A percentile compares a stretch with the other conserved stretches of the same genome.
phyloP scores from a whole-genome alignment of 2,113 vertebrate species.

The Brachypodius melanocephalos region DNA sequence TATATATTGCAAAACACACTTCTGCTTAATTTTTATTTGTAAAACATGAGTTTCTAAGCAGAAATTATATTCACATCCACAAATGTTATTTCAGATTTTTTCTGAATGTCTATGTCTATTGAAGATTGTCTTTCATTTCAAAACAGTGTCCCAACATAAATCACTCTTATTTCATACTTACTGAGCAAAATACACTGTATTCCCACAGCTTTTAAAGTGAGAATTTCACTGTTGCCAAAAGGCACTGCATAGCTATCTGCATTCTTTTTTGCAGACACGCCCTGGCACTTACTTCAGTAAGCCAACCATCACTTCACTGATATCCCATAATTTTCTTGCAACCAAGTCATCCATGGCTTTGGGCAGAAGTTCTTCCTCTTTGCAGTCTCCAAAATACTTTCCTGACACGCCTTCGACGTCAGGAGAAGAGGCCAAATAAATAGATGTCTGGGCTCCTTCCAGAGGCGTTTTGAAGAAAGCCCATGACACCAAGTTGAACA shows the following conservation, averaged over 20 bases:
- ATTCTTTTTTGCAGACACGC: background rate
- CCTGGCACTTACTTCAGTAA: conserved; percentile 75
- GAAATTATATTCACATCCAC: background rate
- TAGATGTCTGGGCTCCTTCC: conserved; percentile 91
- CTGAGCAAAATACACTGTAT: background rate
- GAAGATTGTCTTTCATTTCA: background rate
- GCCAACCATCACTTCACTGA: conserved; percentile 91
- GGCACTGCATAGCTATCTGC: background rate
- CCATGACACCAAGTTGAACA: conserved; percentile 85
- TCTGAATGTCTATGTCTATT: background rate
- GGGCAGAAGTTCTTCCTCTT: conserved; percentile 85
- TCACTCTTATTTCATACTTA: background rate
- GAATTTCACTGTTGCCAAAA: background rate
- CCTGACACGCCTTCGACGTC: conserved; percentile 87
- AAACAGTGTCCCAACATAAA: background rate
- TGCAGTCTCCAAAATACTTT: conserved; percentile 90
- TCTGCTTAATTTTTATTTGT: background rate
- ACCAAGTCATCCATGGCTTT: conserved; percentile 85
- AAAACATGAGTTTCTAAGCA: background rate
- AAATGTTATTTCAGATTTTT: background rate
- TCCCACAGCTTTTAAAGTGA: background rate
- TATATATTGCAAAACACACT: background rate
- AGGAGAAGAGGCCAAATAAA: conserved; percentile 89
- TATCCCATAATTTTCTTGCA: conserved; percentile 89
- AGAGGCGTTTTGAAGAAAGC: conserved; percentile 87